Evolutionary conservation across 1,140 invertebrate species (phyloP).

Genomic region (Adelges cooleyi): DNA sequence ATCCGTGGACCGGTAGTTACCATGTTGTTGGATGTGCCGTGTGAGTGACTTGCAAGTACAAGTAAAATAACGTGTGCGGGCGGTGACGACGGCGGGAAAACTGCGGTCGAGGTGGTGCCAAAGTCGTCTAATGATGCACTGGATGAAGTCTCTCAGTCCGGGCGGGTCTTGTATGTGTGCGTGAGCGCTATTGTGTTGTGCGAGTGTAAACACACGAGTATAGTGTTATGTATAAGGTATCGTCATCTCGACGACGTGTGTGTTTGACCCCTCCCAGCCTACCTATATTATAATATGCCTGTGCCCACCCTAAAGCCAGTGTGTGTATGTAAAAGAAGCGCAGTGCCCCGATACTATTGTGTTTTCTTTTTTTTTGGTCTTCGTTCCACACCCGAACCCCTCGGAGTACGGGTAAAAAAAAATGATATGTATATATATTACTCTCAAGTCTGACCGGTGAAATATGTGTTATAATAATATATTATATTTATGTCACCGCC

Average conservation of each 20-base stretch:
- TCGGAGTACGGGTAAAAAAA: neutral
- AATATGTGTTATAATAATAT: too few species aligned
- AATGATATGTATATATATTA: too few species aligned
- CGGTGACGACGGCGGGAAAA: neutral
- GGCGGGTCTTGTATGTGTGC: neutral
- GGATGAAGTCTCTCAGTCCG: too few species aligned
- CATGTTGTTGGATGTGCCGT: neutral
- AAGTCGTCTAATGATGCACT: too few species aligned
- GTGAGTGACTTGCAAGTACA: too few species aligned
- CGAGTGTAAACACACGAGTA: too few species aligned
- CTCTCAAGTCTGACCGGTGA: too few species aligned
- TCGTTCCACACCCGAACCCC: neutral
- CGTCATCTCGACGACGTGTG: too few species aligned
- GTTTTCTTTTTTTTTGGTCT: neutral
- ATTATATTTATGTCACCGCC: too few species aligned
- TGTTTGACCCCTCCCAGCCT: neutral
- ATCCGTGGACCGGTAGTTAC: neutral
- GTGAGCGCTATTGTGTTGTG: neutral
- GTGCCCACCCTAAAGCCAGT: neutral
- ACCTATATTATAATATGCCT: neutral
- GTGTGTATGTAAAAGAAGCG: neutral
- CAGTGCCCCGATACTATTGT: constrained; percentile 1
- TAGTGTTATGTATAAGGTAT: too few species aligned
- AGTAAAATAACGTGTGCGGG: neutral
- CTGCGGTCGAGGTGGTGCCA: too few species aligned